Evolutionary conservation across 2,113 vertebrate species (phyloP).

Genomic region (Spea bombifrons): DNA sequence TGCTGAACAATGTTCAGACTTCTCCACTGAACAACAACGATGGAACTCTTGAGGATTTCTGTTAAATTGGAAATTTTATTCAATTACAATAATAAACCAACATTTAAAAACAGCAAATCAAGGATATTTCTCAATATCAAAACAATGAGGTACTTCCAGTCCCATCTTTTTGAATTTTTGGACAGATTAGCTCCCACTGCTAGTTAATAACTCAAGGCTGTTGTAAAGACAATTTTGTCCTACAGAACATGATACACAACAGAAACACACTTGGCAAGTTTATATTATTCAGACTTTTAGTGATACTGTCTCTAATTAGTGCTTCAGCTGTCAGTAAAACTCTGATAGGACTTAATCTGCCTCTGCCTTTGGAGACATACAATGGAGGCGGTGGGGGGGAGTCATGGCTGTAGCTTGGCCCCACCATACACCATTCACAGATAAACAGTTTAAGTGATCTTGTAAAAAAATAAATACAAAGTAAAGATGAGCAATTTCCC

Average conservation of each 20-base stretch:
- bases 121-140: neutral
- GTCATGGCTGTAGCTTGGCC: neutral
- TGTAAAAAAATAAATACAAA: no score
- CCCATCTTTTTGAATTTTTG: neutral
- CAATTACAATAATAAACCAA: no score
- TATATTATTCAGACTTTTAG: slow-evolving; percentile 38
- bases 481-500: no score
- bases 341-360: slow-evolving; percentile 26
- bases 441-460: neutral
- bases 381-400: rapidly evolving
- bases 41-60: no score
- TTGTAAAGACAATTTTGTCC: neutral
- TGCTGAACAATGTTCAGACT: no score
- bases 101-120: neutral
- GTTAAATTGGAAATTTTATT: no score
- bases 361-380: neutral
- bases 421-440: neutral
- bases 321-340: slow-evolving; percentile 23
- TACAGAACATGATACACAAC: neutral
- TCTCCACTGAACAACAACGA: no score
- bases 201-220: slow-evolving; percentile 10
- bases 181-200: neutral
- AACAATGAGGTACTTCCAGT: neutral
- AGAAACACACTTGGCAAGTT: slow-evolving; percentile 45
- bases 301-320: slow-evolving; percentile 57